phyloP scores from a whole-genome alignment of 1,140 invertebrate species.

The Zaprionus ghesquierei region DNA sequence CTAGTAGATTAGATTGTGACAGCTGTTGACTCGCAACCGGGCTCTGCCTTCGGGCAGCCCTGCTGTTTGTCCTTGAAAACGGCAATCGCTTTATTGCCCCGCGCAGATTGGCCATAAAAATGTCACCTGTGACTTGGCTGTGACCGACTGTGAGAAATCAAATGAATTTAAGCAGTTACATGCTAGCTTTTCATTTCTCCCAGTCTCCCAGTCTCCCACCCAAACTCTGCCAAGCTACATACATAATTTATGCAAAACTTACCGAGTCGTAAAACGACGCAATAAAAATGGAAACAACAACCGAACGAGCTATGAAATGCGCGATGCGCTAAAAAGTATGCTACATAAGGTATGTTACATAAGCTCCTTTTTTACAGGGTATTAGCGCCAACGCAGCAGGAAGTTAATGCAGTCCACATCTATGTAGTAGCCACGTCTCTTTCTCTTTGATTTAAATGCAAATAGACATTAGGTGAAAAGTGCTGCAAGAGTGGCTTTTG shows the following conservation, averaged over 20 bases:
- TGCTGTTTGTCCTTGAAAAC: slow-evolving; percentile 48
- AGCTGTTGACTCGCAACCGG: slow-evolving; percentile 28
- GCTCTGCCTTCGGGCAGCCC: neutral
- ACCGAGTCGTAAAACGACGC: slow-evolving; percentile 53
- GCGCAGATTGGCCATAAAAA: slow-evolving; percentile 76
- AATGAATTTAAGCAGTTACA: slow-evolving; percentile 67
- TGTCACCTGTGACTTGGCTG: slow-evolving; percentile 74
- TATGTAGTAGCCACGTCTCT: no score
- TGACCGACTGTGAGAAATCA: slow-evolving; percentile 69
- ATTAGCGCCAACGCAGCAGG: slow-evolving; percentile 7
- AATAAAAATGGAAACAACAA: slow-evolving; percentile 15
- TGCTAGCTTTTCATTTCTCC: neutral
- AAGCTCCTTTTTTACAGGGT: neutral
- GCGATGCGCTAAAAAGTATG: slow-evolving; percentile 5
- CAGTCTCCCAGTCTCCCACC: neutral
- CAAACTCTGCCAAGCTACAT: slow-evolving; percentile 15
- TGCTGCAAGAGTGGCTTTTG: neutral
- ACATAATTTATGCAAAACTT: slow-evolving; percentile 78
- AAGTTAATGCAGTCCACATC: slow-evolving; percentile 8
- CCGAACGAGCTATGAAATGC: neutral
- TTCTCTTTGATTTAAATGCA: slow-evolving; percentile 66
- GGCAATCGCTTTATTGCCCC: slow-evolving; percentile 75
- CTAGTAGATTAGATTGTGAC: slow-evolving; percentile 55
- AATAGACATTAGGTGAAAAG: slow-evolving; percentile 40
- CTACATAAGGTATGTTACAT: neutral